Conservation (phyloP, 2,888 invertebrate genomes). For the Tenthredo scrophulariae region DNA sequence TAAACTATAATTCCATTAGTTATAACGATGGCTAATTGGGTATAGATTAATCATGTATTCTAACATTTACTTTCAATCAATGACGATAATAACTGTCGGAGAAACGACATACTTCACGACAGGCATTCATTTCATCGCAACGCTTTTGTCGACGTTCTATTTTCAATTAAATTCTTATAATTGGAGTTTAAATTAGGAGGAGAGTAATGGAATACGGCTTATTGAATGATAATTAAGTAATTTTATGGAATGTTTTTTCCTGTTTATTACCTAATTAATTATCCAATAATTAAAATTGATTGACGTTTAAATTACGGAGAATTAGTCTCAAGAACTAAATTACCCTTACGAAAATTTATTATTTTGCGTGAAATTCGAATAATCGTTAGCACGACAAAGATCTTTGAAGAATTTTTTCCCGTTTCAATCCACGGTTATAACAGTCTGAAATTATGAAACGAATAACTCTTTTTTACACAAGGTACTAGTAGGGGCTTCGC, state of each 20-base stretch:
- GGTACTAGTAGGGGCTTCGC: not conserved
- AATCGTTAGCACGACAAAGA: not conserved
- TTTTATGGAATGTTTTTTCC: not conserved
- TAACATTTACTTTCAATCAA: not conserved
- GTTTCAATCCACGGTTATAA: not conserved
- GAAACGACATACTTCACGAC: not conserved
- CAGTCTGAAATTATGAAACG: not conserved
- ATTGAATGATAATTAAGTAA: not conserved
- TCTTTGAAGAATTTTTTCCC: not conserved
- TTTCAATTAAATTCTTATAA: not conserved
- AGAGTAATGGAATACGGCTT: not conserved
- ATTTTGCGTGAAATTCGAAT: not conserved
- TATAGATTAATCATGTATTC: not conserved
- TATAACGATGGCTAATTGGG: not conserved
- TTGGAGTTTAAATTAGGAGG: not conserved
- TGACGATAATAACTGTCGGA: not conserved
- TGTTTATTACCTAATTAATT: not conserved
- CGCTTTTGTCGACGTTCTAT: not conserved
- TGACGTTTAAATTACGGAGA: not conserved
- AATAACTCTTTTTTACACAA: constrained; percentile 3
- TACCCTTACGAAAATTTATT: not conserved
- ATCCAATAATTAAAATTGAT: not conserved
- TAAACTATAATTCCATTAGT: not conserved
- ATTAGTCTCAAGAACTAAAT: not conserved
- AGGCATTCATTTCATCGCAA: not conserved